Evolutionary conservation across 64 coral and sea anemone species (phyloP), one percentile per base, ranked within the genome.

Genomic region (Trachythela sp.): DNA sequence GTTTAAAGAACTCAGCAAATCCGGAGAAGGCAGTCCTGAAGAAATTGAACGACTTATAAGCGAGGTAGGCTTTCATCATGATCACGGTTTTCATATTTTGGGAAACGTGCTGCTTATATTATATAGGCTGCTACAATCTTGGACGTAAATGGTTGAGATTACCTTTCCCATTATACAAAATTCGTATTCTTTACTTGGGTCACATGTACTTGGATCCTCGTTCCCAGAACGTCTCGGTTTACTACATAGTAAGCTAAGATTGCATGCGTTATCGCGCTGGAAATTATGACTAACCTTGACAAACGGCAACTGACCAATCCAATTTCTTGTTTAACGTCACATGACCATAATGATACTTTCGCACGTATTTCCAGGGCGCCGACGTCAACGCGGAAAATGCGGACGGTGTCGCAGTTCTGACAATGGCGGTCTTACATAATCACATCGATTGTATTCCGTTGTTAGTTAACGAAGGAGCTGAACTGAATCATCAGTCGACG

Each of bases 291-390:
- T 68, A n/a, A n/a, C 20, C 59, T 68, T 68, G 20, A 68, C 18
- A 22, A 31, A n/a, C 30, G 18, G 18, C 20, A n/a, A 4, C 59
- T 22, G 20, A 31, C 30, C 59, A 31, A 68, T 80, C 13, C 15
- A 10, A 15, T 80, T 37, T 0, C 33, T 6, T 80, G 15, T 39
- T 37, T 30, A 39, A 80, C 75, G 8, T 80, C 31, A 37, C 75
- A 0, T 13, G 2, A 39, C 10, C 33, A 34, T 80, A 4, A 45
- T 45, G 76, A 40, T 97, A 18, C 48, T 95, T 31, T 89, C 89
- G 11, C 90, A n/a, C n/a, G n/a, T n/a, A n/a, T n/a, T n/a, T n/a
- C n/a, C n/a, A 97, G 29, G 96, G 91, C 58, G 96, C 89, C 0
- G 92, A 92, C 40, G 80, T 94, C 26, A 87, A 95, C 68, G 88